Percentiles rank a stretch among this genome's conserved stretches.
phyloP scores from a whole-genome alignment of 2,888 invertebrate genomes.

The Drosophila villosipedis region DNA sequence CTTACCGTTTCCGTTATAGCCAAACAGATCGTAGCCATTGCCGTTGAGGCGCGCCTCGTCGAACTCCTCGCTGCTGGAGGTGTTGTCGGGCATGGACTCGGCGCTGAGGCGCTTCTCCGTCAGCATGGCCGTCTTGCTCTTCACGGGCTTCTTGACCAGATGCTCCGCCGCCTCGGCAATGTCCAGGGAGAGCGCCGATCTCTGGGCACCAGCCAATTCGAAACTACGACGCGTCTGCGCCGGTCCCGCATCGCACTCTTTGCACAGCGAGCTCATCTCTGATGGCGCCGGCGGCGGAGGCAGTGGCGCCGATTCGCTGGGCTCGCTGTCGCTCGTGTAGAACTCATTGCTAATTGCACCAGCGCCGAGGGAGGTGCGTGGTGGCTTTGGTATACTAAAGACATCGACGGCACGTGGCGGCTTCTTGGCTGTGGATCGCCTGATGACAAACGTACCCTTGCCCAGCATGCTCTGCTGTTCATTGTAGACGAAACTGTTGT shows the following conservation, averaged over 20 bases:
- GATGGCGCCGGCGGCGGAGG: conserved; percentile 54
- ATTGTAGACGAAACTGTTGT: conserved; percentile 66
- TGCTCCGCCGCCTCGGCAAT: conserved; percentile 67
- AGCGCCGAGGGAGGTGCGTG: conserved; percentile 51
- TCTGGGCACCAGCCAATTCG: conserved; percentile 88
- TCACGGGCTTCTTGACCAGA: conserved; percentile 57
- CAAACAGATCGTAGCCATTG: conserved; percentile 67
- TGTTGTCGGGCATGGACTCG: conserved; percentile 75
- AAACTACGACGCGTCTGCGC: conserved; percentile 89
- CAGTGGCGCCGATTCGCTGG: conserved; percentile 63
- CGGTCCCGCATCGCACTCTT: conserved; percentile 86
- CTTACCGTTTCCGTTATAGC: conserved; percentile 65
- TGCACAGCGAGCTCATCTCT: conserved; percentile 85
- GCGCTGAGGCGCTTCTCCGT: conserved; percentile 71
- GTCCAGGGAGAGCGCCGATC: conserved; percentile 77
- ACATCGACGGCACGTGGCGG: conserved; percentile 77
- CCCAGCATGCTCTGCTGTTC: conserved; percentile 85
- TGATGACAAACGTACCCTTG: conserved; percentile 92
- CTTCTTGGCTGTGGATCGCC: conserved; percentile 83
- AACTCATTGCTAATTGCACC: conserved; percentile 72
- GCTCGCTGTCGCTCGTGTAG: conserved; percentile 76
- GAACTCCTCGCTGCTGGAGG: conserved; percentile 75
- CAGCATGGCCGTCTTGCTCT: conserved; percentile 72
- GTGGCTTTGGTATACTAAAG: conserved; percentile 71
- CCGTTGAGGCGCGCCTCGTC: conserved; percentile 73